Base-by-base conservation (phyloP, 2,113 vertebrate genomes). In the Hystrix cristata region DNA sequence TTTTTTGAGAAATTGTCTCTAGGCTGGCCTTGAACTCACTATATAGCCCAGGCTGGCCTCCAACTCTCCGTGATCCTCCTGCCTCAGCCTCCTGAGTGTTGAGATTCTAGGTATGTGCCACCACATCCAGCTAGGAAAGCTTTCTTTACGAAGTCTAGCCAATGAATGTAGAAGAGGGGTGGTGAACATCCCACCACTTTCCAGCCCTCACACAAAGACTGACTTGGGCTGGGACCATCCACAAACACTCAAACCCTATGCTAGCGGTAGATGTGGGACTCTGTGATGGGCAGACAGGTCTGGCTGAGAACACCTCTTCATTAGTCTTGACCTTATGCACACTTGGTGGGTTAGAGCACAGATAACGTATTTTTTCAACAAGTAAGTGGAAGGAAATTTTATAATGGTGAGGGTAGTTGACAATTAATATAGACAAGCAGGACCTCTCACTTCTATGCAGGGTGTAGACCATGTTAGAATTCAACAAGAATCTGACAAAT, bases 51-150 rank as follows among this genome's bases (percentile, higher is more conserved):
- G 12, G 64, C 18, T 3, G 11, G 64, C 12, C 29, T 65, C 64
- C 64, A 65, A 31, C 64, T 65, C 12, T 14, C 12, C 12, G 11
- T 31, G 29, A 65, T 65, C 4, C 27, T 29, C 64, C 64, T 38
- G n/a, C n/a, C 67, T 71, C 67, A 69, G 67, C 8, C 67, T 71
- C 31, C 34, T 71, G 67, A 71, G 18, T 21, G 18, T 18, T 71
- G n/a, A 71, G 67, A 38, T 21, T 71, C 19, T 8, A 38, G 67
- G 18, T 6, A 38, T 19, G 67, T 6, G n/a, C 38, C 38, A 74
- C 10, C 11, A 27, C 9, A 1, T 3, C 10, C n/a, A n/a, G 38
- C 4, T 25, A 74, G 43, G 25, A 46, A 46, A 4, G 1, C 1
- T 25, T 38, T 57, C 18, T 81, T 34, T 80, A 10, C 16, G n/a